phyloP scores from a whole-genome alignment of 2,888 invertebrate genomes.

The Aplocera efformata region DNA sequence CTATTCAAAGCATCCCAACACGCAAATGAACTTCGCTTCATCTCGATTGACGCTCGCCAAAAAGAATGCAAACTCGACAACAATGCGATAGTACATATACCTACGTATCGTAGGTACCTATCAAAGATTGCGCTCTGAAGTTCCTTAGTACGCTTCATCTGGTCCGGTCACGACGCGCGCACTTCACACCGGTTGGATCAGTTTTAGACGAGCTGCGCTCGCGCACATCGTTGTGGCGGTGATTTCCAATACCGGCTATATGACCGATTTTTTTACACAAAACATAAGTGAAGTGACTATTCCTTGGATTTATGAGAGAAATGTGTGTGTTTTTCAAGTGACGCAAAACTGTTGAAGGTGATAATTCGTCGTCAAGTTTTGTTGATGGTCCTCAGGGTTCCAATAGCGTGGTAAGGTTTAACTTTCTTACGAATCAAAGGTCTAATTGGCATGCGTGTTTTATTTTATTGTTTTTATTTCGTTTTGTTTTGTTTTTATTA shows the following conservation, averaged over 20 bases:
- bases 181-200: conserved; percentile 74
- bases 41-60: conserved; percentile 25
- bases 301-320: conserved; percentile 1
- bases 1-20: background rate
- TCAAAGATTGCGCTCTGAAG: conserved; percentile 16
- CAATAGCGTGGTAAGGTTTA: conserved; percentile 26
- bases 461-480: conserved; percentile 12
- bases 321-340: conserved; percentile 4
- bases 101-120: conserved; percentile 13
- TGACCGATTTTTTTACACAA: conserved; percentile 47
- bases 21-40: conserved; percentile 18
- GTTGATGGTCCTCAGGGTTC: conserved; percentile 44
- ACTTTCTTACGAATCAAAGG: conserved; percentile 25
- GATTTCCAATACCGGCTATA: conserved; percentile 42
- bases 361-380: conserved; percentile 52
- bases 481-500: conserved; percentile 7
- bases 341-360: background rate
- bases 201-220: conserved; percentile 66
- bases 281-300: conserved; percentile 24
- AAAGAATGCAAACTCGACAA: conserved; percentile 32
- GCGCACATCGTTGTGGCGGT: conserved; percentile 43
- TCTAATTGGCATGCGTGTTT: conserved; percentile 5
- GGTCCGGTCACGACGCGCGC: conserved; percentile 49
- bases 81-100: conserved; percentile 30
- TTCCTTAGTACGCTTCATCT: conserved; percentile 36